phyloP scores from a whole-genome alignment of 2,113 vertebrate genomes.

The Boleophthalmus pectinirostris region DNA sequence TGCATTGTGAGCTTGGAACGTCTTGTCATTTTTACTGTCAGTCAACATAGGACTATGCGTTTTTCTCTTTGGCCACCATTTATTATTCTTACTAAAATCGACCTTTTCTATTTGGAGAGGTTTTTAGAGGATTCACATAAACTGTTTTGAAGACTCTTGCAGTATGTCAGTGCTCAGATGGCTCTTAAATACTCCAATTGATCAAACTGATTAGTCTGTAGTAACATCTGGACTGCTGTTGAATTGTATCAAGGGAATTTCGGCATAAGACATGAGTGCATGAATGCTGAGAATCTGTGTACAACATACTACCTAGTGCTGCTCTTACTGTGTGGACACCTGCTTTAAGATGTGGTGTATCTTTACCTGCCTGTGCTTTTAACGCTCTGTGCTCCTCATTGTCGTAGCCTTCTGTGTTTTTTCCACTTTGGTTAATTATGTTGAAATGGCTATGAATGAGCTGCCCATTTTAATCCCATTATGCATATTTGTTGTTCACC shows the following conservation, averaged over 20 bases:
- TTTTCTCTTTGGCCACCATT: constrained; percentile 55
- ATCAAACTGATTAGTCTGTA: constrained; percentile 39
- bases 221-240: constrained; percentile 63
- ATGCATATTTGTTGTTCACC: constrained; percentile 75
- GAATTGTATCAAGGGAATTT: constrained; percentile 62
- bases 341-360: constrained; percentile 89
- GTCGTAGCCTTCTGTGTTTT: constrained; percentile 87
- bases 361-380: constrained; percentile 88
- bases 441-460: constrained; percentile 78
- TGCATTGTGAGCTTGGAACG: constrained; percentile 77
- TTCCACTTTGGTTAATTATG: constrained; percentile 81
- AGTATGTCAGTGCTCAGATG: constrained; percentile 50
- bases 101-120: constrained; percentile 54
- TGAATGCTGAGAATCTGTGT: constrained; percentile 84
- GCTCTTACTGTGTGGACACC: constrained; percentile 86
- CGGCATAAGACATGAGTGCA: constrained; percentile 66
- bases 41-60: constrained; percentile 54
- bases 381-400: constrained; percentile 88
- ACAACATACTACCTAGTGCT: constrained; percentile 89
- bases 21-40: constrained; percentile 60
- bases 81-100: constrained; percentile 43
- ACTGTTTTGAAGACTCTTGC: constrained; percentile 32
- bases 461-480: constrained; percentile 86
- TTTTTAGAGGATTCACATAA: constrained; percentile 35
- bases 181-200: constrained; percentile 43